These are phyloP conservation scores for Caenorhabditis macrosperma DNA, from an alignment of 2,888 invertebrate genomes.

Conservation along the genomic window DNA sequence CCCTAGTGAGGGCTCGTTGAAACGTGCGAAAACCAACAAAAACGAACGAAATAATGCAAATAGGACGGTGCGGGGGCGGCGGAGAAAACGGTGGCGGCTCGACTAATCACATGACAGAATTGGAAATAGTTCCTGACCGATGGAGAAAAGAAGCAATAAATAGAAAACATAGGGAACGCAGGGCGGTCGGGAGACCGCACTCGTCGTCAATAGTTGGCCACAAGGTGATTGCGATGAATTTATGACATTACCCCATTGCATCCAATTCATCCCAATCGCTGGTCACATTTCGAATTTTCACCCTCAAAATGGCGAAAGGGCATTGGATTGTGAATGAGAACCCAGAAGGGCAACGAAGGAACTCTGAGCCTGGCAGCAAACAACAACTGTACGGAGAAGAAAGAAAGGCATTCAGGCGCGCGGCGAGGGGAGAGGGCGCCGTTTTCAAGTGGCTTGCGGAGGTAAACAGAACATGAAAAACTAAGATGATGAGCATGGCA, in stretches of 20 bases:
- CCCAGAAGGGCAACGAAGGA: background rate
- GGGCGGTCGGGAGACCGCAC: background rate
- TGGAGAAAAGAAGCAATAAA: background rate
- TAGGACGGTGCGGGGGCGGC: background rate
- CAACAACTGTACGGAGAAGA: conserved; percentile 31
- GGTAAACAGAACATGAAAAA: conserved; percentile 51
- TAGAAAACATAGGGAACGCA: background rate
- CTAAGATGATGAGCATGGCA: conserved; percentile 51
- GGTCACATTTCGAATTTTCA: background rate
- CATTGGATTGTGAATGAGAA: background rate
- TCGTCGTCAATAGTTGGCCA: background rate
- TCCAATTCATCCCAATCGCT: background rate
- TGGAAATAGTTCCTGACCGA: background rate
- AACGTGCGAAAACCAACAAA: conserved; percentile 46
- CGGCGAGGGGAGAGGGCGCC: conserved; percentile 22
- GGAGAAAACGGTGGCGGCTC: too few relatives aligned
- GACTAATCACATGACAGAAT: conserved; percentile 10
- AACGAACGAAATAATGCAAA: conserved; percentile 11
- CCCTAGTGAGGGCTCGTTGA: background rate
- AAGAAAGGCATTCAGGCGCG: conserved; percentile 1
- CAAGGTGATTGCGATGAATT: conserved; percentile 23
- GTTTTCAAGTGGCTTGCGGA: conserved; percentile 43
- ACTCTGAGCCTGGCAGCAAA: conserved; percentile 31
- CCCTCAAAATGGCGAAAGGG: background rate
- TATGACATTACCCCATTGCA: conserved; percentile 2